Evolutionary conservation across 2,797 vertebrate species (phyloP).

Genomic region (Sardinella longiceps): DNA sequence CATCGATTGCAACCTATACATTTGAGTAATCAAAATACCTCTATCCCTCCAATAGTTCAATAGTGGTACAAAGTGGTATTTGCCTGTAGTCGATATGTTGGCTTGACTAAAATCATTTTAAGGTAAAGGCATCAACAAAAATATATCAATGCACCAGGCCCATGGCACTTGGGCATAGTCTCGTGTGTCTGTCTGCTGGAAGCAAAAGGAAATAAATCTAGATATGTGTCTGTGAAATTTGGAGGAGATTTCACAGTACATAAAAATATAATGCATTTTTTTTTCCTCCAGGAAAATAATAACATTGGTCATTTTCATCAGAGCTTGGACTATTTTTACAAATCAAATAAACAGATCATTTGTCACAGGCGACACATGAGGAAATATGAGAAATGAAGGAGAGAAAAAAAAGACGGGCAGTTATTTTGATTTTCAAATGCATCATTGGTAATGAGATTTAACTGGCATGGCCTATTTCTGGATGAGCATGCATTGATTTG

Average conservation of each 20-base stretch:
- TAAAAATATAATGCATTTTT: not conserved
- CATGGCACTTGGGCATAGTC: not conserved
- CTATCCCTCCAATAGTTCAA: not conserved
- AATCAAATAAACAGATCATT: constrained; percentile 29
- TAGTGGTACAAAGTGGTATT: not conserved
- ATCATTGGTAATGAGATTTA: constrained; percentile 48
- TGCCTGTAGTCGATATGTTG: not conserved
- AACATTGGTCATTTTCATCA: constrained; percentile 28
- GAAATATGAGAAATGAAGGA: constrained; percentile 9
- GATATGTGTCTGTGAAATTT: not conserved
- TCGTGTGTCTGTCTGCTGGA: not conserved
- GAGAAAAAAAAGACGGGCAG: constrained; percentile 31
- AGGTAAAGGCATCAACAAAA: constrained; percentile 8
- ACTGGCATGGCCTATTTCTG: constrained; percentile 39
- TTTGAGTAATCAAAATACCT: not conserved
- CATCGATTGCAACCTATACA: constrained; percentile 1
- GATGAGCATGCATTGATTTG: constrained; percentile 46
- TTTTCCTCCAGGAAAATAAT: not conserved
- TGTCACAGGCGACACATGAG: constrained; percentile 27
- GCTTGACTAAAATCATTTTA: not conserved
- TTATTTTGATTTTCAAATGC: constrained; percentile 42
- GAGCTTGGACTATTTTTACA: constrained; percentile 16
- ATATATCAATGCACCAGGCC: not conserved
- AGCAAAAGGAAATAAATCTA: not conserved
- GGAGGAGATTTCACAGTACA: not conserved